phyloP scores from a whole-genome alignment of 2,888 invertebrate species.

The Notocelia uddmanniana region DNA sequence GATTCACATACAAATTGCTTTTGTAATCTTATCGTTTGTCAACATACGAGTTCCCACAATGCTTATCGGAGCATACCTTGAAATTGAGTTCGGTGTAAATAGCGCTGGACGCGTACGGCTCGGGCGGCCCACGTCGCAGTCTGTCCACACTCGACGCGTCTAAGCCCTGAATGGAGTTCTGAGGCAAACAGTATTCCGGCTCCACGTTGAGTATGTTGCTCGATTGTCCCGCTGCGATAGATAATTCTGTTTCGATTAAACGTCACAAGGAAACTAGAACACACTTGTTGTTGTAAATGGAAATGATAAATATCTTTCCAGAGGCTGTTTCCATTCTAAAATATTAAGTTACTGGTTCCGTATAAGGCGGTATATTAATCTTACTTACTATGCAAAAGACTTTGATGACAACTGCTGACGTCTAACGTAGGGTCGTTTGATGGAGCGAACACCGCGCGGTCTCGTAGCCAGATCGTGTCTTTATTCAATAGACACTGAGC shows the following conservation, averaged over 20 bases:
- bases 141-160: slow-evolving; percentile 78
- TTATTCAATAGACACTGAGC: slow-evolving; percentile 83
- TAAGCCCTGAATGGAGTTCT: slow-evolving; percentile 81
- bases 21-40: slow-evolving; percentile 69
- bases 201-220: slow-evolving; percentile 78
- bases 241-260: slow-evolving; percentile 37
- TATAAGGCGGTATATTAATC: slow-evolving; percentile 46
- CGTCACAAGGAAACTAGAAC: slow-evolving; percentile 31
- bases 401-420: slow-evolving; percentile 78
- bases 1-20: slow-evolving; percentile 66
- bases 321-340: slow-evolving; percentile 26
- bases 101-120: slow-evolving; percentile 82
- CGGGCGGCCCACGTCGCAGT: slow-evolving; percentile 77
- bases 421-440: slow-evolving; percentile 73
- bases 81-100: slow-evolving; percentile 85
- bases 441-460: slow-evolving; percentile 76
- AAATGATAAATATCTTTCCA: slow-evolving; percentile 41
- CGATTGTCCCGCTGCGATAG: slow-evolving; percentile 73
- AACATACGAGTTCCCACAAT: slow-evolving; percentile 63
- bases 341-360: slow-evolving; percentile 22
- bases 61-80: slow-evolving; percentile 79
- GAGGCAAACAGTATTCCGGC: slow-evolving; percentile 81
- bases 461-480: slow-evolving; percentile 82
- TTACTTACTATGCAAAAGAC: slow-evolving; percentile 77
- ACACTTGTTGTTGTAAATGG: slow-evolving; percentile 43